Evolutionary conservation across 2,797 vertebrate genomes (phyloP).

Genomic region (Neopelma chrysocephalum): DNA sequence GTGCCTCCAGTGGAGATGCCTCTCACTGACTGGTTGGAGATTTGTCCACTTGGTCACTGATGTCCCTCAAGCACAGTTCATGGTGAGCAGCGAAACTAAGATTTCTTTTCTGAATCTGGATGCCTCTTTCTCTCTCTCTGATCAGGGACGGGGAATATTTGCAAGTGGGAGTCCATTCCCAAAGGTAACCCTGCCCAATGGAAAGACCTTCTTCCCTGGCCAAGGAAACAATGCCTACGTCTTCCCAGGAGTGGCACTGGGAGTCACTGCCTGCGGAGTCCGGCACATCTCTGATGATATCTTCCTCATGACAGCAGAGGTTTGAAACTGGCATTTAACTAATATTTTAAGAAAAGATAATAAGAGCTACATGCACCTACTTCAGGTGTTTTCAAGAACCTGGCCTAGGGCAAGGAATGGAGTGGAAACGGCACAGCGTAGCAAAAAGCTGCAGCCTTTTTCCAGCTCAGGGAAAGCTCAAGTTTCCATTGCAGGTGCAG

Average conservation of each 20-base stretch:
- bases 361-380: background rate
- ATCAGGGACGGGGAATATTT: constrained; percentile 92
- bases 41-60: background rate
- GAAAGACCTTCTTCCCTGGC: constrained; percentile 91
- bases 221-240: constrained; percentile 98
- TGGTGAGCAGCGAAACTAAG: background rate
- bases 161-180: constrained; percentile 95
- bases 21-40: background rate
- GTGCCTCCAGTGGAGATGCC: background rate
- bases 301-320: constrained; percentile 96
- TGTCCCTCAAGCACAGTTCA: background rate
- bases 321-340: constrained; percentile 42
- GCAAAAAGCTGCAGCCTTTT: background rate
- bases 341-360: background rate
- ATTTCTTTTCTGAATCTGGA: background rate
- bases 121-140: background rate
- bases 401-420: background rate
- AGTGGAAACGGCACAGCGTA: background rate
- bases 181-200: constrained; percentile 88
- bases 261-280: constrained; percentile 88
- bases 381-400: background rate
- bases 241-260: constrained; percentile 94
- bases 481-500: background rate
- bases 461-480: background rate
- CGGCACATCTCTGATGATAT: constrained; percentile 94